Evolutionary conservation across 2,113 vertebrate species (phyloP).

Genomic region (Leucoraja erinaceus): DNA sequence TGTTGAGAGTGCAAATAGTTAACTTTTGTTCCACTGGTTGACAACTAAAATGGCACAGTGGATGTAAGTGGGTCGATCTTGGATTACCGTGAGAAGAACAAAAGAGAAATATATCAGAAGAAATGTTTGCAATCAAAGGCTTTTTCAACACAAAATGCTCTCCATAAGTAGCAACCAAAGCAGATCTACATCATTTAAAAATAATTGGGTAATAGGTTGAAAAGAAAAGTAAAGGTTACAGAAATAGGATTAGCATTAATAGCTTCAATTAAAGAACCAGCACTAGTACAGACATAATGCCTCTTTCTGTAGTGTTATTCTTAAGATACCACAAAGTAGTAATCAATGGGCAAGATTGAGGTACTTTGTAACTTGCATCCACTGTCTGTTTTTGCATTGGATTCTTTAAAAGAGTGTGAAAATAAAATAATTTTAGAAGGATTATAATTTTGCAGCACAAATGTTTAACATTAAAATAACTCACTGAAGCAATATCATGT

Average conservation of each 20-base stretch:
- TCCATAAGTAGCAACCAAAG: background rate
- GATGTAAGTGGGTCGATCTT: too few relatives aligned
- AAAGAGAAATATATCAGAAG: background rate
- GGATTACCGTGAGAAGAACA: background rate
- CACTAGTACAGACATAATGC: background rate
- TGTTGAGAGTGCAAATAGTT: background rate
- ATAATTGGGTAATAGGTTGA: background rate
- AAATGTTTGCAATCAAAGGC: background rate
- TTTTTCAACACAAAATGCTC: background rate
- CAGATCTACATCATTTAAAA: background rate
- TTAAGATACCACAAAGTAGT: background rate
- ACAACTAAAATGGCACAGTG: background rate
- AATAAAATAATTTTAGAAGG: background rate
- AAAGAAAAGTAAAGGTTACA: background rate
- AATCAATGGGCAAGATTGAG: background rate
- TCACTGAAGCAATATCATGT: background rate
- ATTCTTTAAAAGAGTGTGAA: background rate
- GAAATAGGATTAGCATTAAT: background rate
- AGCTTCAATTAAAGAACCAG: background rate
- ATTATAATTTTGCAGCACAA: background rate
- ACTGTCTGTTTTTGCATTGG: background rate
- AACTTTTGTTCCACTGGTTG: background rate
- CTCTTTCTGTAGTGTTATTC: background rate
- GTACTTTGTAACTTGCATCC: background rate
- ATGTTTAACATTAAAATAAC: conserved; percentile 6